These are phyloP conservation scores for Setipinna tenuifilis DNA, from an alignment of 2,797 vertebrate genomes.

Conservation along the genomic window DNA sequence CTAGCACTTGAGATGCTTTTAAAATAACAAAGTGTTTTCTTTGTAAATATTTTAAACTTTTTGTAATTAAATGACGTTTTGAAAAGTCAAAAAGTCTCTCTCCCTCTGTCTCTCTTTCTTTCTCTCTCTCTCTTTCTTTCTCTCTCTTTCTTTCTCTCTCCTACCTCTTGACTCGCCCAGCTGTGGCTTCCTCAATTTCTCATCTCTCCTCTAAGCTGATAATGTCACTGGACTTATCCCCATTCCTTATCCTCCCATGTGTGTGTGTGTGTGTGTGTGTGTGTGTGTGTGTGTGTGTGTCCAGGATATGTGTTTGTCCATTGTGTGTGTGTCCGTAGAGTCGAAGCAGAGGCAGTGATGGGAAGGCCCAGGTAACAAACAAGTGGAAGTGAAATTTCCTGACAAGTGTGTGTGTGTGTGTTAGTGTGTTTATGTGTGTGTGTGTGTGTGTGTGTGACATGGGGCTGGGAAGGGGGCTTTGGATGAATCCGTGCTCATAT, in stretches of 20 bases:
- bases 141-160: neutral
- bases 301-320: neutral
- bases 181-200: neutral
- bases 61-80: too few relatives aligned
- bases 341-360: too few relatives aligned
- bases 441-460: neutral
- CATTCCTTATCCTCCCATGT: neutral
- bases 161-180: neutral
- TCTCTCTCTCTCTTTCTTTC: conserved; percentile 27
- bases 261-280: conserved; percentile 4
- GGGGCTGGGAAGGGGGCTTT: neutral
- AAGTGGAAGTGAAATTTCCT: neutral
- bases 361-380: neutral
- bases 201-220: conserved; percentile 28
- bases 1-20: too few relatives aligned
- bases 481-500: too few relatives aligned
- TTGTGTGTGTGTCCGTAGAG: neutral
- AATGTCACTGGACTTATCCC: neutral
- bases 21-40: too few relatives aligned
- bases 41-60: too few relatives aligned
- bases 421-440: neutral
- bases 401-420: too few relatives aligned
- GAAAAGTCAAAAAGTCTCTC: too few relatives aligned
- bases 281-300: conserved; percentile 17
- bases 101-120: conserved; percentile 32